Evolutionary conservation across 2,888 invertebrate genomes (phyloP), one percentile per base, ranked within the genome.

Genomic region (Drosophila mayaguana): DNA sequence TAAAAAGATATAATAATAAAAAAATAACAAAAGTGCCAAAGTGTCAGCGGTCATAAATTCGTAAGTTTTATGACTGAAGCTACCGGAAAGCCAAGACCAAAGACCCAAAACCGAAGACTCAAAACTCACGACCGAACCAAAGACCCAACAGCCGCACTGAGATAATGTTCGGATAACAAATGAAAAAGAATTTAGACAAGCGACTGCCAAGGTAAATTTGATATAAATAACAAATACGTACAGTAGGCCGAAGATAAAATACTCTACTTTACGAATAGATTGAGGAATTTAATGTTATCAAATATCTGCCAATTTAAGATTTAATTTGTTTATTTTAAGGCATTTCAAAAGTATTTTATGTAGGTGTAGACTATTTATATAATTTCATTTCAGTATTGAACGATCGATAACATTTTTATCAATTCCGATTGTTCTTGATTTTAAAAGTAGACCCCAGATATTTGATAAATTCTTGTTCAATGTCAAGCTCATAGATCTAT

Each of bases 181-280:
- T 79, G 63, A 72, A 83, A 84, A 87, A 89, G 83, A 89, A 84
- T 89, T 84, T 89, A 76, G 72, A 89, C 87, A 87, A 67, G 54
- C 54, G 61, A 62, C 67, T 75, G 76, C 55, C 72, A 72, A 81
- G 83, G 76, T 76, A 80, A 57, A 63, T 81, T 66, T 80, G 48
- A 60, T 48, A 80, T 63, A 57, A 68, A 45, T 67, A 46, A 50
- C 25, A 50, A 56, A 57, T 55, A 43, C 36, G 22, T 25, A 18
- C 22, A 18, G 7, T n/a, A 12, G 2, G 22, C 18, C 68, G 66
- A 54, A n/a, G 18, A 40, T 14, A n/a, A 42, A 34, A 68, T 66
- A 40, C 66, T 18, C 69, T 66, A 48, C 9, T n/a, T 5, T 5
- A n/a, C 2, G 14, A 2, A 14, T 7, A 14, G 14, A 1, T 1